These are phyloP conservation scores for Acanthornis magna DNA, from an alignment of 2,797 vertebrate species.

Conservation along the genomic window DNA sequence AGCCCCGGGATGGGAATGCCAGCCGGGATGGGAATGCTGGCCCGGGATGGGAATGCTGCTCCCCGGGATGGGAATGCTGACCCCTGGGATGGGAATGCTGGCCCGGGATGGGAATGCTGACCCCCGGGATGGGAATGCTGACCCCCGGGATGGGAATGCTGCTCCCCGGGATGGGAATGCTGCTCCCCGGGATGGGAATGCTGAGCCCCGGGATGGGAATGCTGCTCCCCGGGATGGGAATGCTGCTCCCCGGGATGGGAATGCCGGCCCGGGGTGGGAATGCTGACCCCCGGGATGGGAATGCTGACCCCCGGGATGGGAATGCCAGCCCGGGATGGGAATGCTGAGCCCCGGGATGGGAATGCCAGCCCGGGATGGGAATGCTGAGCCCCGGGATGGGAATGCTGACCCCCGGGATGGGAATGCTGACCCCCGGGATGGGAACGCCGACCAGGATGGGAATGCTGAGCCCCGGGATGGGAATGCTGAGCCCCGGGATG, in stretches of 20 bases:
- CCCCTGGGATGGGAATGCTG: neutral
- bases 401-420: neutral
- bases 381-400: neutral
- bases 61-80: neutral
- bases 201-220: neutral
- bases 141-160: too few species aligned
- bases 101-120: neutral
- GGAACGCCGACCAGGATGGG: neutral
- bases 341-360: neutral
- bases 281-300: neutral
- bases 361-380: neutral
- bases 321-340: neutral
- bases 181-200: neutral
- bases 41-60: neutral
- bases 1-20: too few species aligned
- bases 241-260: neutral
- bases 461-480: neutral
- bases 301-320: accelerated
- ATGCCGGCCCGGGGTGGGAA: neutral
- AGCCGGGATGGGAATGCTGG: neutral
- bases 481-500: neutral
- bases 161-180: too few species aligned
- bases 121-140: neutral
- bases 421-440: too few species aligned
- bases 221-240: neutral